Conservation (phyloP, 2,797 vertebrate genomes). For the Sarcoramphus papa region DNA sequence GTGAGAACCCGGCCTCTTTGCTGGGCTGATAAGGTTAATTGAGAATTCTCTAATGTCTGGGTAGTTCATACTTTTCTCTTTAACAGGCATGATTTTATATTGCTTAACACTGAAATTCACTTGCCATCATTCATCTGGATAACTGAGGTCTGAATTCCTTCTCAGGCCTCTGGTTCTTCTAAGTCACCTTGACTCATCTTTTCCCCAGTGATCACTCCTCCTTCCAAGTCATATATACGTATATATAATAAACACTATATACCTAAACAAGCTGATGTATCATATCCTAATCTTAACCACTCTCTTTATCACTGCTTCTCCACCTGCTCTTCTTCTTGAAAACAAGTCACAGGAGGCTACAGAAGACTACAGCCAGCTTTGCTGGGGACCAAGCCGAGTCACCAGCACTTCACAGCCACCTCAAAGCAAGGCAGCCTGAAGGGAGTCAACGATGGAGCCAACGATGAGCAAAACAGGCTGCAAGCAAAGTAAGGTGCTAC, state of each 20-base stretch:
- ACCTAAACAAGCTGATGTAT: background rate
- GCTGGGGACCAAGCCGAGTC: background rate
- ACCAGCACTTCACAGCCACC: background rate
- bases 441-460: background rate
- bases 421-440: background rate
- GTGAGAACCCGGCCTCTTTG: background rate
- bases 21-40: constrained; percentile 36
- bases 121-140: background rate
- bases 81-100: background rate
- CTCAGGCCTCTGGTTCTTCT: background rate
- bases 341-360: background rate
- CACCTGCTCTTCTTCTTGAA: background rate
- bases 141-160: background rate
- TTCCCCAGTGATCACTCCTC: background rate
- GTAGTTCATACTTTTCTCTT: background rate
- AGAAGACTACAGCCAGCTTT: background rate
- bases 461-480: background rate
- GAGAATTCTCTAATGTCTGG: background rate
- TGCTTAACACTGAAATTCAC: background rate
- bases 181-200: constrained; percentile 13
- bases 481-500: background rate
- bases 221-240: background rate
- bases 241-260: background rate
- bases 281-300: constrained; percentile 16
- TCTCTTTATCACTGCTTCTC: background rate